Conservation (phyloP, 2,888 invertebrate species). For the Esperia sulphurella region DNA sequence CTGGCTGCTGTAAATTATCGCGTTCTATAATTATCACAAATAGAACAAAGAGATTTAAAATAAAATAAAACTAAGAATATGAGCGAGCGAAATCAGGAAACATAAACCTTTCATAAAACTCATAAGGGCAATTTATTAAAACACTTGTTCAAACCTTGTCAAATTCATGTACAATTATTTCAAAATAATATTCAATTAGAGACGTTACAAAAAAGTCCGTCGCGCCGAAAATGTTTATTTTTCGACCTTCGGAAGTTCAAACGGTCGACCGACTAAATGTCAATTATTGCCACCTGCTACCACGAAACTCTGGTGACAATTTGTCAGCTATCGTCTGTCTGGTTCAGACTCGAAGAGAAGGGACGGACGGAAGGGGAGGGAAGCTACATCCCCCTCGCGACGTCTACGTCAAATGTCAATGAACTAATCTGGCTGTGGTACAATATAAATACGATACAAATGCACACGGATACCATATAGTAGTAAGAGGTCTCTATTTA, state of each 20-base stretch:
- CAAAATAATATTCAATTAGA: constrained; percentile 1
- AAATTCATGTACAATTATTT: constrained; percentile 16
- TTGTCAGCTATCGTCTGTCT: constrained; percentile 43
- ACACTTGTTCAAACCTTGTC: constrained; percentile 19
- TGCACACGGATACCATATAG: too few species aligned
- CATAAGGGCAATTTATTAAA: not conserved
- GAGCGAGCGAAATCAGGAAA: not conserved
- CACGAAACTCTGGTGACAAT: constrained; percentile 60
- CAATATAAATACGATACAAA: constrained; percentile 37
- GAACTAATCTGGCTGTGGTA: constrained; percentile 68
- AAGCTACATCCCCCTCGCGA: constrained; percentile 42
- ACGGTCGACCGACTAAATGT: constrained; percentile 53
- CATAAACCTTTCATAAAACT: not conserved
- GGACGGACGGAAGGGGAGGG: constrained; percentile 27
- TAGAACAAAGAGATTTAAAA: not conserved
- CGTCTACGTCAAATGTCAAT: constrained; percentile 65
- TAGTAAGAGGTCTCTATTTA: too few species aligned
- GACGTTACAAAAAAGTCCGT: constrained; percentile 16
- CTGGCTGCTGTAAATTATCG: too few species aligned
- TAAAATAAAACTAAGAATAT: not conserved
- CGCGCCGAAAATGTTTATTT: constrained; percentile 43
- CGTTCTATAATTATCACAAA: too few species aligned
- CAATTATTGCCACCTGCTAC: constrained; percentile 71
- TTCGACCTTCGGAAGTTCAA: constrained; percentile 75
- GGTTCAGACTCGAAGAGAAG: constrained; percentile 27